These are phyloP conservation scores for Plagiodera versicolora DNA, from an alignment of 2,888 invertebrate species.

Conservation along the genomic window DNA sequence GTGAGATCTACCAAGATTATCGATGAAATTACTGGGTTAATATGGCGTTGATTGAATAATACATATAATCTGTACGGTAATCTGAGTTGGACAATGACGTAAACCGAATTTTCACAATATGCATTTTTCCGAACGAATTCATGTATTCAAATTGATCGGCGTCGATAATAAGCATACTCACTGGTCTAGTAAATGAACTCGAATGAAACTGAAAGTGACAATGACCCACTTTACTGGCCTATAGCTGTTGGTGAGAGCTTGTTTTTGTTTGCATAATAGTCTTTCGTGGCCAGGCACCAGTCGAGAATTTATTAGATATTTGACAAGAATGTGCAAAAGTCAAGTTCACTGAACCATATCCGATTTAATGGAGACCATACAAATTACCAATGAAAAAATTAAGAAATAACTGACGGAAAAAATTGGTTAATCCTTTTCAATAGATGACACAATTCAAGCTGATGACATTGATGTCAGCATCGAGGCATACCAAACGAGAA, in stretches of 20 bases:
- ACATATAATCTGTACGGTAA: slow-evolving; percentile 1
- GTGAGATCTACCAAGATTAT: too few relatives aligned
- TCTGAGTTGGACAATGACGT: not conserved
- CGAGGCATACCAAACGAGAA: too few relatives aligned
- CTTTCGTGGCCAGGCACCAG: slow-evolving; percentile 18
- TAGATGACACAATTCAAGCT: not conserved
- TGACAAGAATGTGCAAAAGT: slow-evolving; percentile 5
- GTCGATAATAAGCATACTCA: slow-evolving; percentile 23
- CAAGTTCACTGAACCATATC: slow-evolving; percentile 12
- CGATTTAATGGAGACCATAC: slow-evolving; percentile 2
- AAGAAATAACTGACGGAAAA: not conserved
- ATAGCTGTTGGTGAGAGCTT: slow-evolving; percentile 28
- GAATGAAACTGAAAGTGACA: slow-evolving; percentile 40
- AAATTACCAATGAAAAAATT: not conserved
- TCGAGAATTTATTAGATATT: not conserved
- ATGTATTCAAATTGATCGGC: not conserved
- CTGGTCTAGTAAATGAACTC: slow-evolving; percentile 22
- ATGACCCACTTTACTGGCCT: slow-evolving; percentile 36
- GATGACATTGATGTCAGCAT: not conserved
- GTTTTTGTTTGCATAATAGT: slow-evolving; percentile 28
- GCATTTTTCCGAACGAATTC: not conserved
- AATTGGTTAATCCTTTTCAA: not conserved
- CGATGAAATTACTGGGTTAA: too few relatives aligned
- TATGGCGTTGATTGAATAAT: too few relatives aligned
- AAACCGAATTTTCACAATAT: slow-evolving; percentile 4